A percentile compares a stretch with the other conserved stretches of the same genome.
These are phyloP conservation scores for Acipenser transmontanus DNA, from an alignment of 2,797 vertebrate genomes.

Conservation along the genomic window DNA sequence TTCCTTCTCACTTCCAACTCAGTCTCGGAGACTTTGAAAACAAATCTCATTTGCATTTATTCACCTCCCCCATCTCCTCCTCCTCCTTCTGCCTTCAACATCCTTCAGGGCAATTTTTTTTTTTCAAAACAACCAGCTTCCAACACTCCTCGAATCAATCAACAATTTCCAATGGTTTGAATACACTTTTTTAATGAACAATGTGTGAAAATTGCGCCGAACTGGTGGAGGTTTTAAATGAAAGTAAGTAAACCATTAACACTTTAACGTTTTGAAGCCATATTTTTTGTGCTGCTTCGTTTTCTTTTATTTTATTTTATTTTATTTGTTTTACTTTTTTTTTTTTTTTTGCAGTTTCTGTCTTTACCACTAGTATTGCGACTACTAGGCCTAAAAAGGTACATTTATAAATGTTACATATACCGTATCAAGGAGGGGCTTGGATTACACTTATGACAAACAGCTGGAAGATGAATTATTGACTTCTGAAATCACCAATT, in stretches of 20 bases:
- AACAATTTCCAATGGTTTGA: slow-evolving; percentile 77
- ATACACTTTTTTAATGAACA: slow-evolving; percentile 77
- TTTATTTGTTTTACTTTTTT: slow-evolving; percentile 8
- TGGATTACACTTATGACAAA: neutral
- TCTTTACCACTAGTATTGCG: slow-evolving; percentile 15
- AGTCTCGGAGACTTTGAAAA: slow-evolving; percentile 42
- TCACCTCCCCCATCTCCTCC: slow-evolving; percentile 19
- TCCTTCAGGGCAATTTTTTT: slow-evolving; percentile 46
- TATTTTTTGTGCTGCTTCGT: slow-evolving; percentile 12
- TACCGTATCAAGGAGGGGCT: neutral
- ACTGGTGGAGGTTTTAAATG: slow-evolving; percentile 97
- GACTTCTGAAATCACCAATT: neutral
- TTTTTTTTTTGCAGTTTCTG: slow-evolving; percentile 13
- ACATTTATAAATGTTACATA: neutral
- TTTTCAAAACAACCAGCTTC: slow-evolving; percentile 48
- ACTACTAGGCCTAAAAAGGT: slow-evolving; percentile 13
- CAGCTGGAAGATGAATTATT: neutral
- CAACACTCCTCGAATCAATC: slow-evolving; percentile 36
- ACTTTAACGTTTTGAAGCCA: slow-evolving; percentile 14
- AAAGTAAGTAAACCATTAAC: slow-evolving; percentile 74
- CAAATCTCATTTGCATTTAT: slow-evolving; percentile 24
- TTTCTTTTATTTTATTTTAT: slow-evolving; percentile 12
- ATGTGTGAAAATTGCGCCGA: slow-evolving; percentile 99
- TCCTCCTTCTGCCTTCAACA: slow-evolving; percentile 46
- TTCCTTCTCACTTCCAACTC: slow-evolving; percentile 41